phyloP scores from a whole-genome alignment of 1,140 invertebrate genomes.

The Heliconius himera region DNA sequence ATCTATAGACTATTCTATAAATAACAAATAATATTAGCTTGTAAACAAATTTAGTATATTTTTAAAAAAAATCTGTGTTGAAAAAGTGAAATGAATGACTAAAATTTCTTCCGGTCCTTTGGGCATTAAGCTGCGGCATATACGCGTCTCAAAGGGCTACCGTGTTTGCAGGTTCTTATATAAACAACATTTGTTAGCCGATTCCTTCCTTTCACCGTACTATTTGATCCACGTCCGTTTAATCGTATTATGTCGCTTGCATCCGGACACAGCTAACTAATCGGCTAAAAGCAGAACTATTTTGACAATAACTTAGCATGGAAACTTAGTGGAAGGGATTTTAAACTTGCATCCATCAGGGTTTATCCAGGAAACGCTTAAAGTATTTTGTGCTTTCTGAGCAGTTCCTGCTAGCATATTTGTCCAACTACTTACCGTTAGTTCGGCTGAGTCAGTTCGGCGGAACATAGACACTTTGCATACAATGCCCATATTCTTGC shows the following conservation, averaged over 20 bases:
- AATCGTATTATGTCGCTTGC: slow-evolving; percentile 54
- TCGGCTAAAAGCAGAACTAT: slow-evolving; percentile 34
- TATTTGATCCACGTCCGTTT: slow-evolving; percentile 53
- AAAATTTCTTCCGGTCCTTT: slow-evolving; percentile 68
- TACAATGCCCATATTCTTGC: slow-evolving; percentile 77
- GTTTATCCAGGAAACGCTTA: slow-evolving; percentile 5
- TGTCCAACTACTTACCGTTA: slow-evolving; percentile 54
- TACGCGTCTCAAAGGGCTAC: slow-evolving; percentile 61
- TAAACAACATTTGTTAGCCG: slow-evolving; percentile 64
- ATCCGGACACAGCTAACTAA: slow-evolving; percentile 50
- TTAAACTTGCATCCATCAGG: neutral
- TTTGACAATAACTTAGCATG: slow-evolving; percentile 20
- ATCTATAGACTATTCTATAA: neutral
- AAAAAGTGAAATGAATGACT: slow-evolving; percentile 36
- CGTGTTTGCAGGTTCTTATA: slow-evolving; percentile 57
- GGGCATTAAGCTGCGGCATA: slow-evolving; percentile 56
- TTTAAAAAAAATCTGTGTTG: neutral
- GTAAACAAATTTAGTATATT: neutral
- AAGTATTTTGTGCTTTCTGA: slow-evolving; percentile 9
- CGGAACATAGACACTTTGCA: slow-evolving; percentile 64
- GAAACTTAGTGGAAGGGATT: neutral
- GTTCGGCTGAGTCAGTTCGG: slow-evolving; percentile 60
- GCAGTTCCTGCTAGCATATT: slow-evolving; percentile 23
- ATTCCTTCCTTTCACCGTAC: slow-evolving; percentile 40
- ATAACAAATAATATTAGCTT: neutral